Evolutionary conservation across 2,888 invertebrate species (phyloP).

Genomic region (Busseola fusca): DNA sequence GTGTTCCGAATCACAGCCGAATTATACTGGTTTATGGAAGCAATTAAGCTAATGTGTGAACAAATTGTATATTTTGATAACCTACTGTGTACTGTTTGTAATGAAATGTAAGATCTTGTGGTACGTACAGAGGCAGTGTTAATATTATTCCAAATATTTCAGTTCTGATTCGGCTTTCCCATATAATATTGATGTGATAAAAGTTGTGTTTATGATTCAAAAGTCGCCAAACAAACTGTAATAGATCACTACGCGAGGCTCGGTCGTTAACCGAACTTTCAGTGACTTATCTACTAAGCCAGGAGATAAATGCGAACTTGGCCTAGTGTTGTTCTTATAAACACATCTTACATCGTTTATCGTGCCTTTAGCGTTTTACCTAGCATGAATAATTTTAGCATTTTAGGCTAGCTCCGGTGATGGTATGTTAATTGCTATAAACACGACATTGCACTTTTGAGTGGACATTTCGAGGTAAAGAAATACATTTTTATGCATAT

Average conservation of each 20-base stretch:
- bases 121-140: slow-evolving; percentile 31
- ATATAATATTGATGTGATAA: slow-evolving; percentile 43
- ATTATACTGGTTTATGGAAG: slow-evolving; percentile 45
- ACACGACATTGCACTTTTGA: slow-evolving; percentile 45
- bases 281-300: slow-evolving; percentile 24
- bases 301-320: slow-evolving; percentile 43
- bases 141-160: slow-evolving; percentile 53
- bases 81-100: slow-evolving; percentile 37
- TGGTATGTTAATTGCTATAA: slow-evolving; percentile 61
- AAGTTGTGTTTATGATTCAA: slow-evolving; percentile 58
- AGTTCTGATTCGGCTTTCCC: slow-evolving; percentile 58
- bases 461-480: slow-evolving; percentile 51
- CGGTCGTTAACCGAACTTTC: slow-evolving; percentile 41
- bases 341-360: slow-evolving; percentile 50
- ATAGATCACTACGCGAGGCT: not conserved
- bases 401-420: slow-evolving; percentile 61
- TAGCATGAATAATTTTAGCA: slow-evolving; percentile 63
- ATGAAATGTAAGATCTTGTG: slow-evolving; percentile 35
- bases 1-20: slow-evolving; percentile 60
- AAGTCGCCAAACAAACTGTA: slow-evolving; percentile 17
- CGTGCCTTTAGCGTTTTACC: slow-evolving; percentile 52
- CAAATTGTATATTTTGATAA: slow-evolving; percentile 18
- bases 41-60: slow-evolving; percentile 41
- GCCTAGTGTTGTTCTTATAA: slow-evolving; percentile 35
- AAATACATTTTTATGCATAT: slow-evolving; percentile 55